Evolutionary conservation across 2,113 vertebrate species (phyloP), one percentile per base, ranked within the genome.

Genomic region (Cyprinodon tularosa): DNA sequence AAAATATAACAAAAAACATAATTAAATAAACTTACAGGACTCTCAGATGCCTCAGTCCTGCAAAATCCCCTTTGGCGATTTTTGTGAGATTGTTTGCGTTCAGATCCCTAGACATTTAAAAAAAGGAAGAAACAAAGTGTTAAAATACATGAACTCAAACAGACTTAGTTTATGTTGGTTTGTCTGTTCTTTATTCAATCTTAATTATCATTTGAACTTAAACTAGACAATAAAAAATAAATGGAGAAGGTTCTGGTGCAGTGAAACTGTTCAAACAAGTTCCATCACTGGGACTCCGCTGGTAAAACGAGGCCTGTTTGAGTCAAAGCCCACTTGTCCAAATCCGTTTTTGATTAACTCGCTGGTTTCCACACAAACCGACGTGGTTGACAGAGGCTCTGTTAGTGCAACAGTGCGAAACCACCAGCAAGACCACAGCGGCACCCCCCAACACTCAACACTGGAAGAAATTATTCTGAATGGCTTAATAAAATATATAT

Each of bases 41-140:
- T 92, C 98, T 94, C 81, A 99, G 95, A 78, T 99, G 95, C 83
- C 95, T 95, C 70, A 99, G 93, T 85, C 98, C 97, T 82, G 96
- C 95, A 90, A 99, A 99, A 90, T 99, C 98, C 0, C 96, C 95
- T 92, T 99, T 99, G 74, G 96, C 96, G 88, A 99, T 96, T 94
- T 97, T 96, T 72, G 98, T 99, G 93, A 99, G 96, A 93, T 99
- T 99, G 94, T 99, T 99, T 86, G 95, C 96, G 92, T 99, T 99
- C 95, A 99, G 94, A 92, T 99, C 98, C 93, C 98, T 99, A 85
- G 13, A 86, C 73, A 29, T 29, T 29, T 29, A 79, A 79, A 42
- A 29, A 47, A 20, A 10, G 48, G 17, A 53, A n/a, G 29, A 22
- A 10, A 65, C 22, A 12, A 1, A 3, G 48, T 36, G 64, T 69